A percentile compares a stretch with the other conserved stretches of the same genome.
These are phyloP conservation scores for Fundulus diaphanus DNA, from an alignment of 2,797 vertebrate genomes.

Conservation along the genomic window DNA sequence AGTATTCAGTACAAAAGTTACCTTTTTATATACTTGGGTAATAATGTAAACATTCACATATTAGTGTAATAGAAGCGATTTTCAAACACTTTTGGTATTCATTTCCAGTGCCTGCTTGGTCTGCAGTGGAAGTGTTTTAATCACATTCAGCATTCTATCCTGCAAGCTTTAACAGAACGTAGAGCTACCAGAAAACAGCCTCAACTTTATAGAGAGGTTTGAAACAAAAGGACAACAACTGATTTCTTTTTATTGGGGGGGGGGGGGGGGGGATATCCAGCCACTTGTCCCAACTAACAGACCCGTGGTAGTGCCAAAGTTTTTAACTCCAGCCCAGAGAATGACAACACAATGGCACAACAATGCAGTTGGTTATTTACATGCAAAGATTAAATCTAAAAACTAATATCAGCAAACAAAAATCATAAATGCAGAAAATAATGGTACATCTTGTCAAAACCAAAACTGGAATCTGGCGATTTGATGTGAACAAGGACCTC, in stretches of 20 bases:
- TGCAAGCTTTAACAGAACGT: slow-evolving; percentile 17
- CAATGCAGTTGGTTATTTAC: slow-evolving; percentile 23
- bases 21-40: slow-evolving; percentile 47
- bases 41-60: slow-evolving; percentile 78
- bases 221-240: not conserved
- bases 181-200: not conserved
- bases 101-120: slow-evolving; percentile 44
- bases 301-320: slow-evolving; percentile 25
- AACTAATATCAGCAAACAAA: slow-evolving; percentile 41
- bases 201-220: not conserved
- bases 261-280: not conserved
- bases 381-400: slow-evolving; percentile 33
- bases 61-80: slow-evolving; percentile 58
- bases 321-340: slow-evolving; percentile 9
- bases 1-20: slow-evolving; percentile 62
- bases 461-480: slow-evolving; percentile 1
- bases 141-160: slow-evolving; percentile 26
- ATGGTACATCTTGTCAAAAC: not conserved
- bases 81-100: slow-evolving; percentile 20
- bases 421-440: slow-evolving; percentile 29
- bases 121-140: slow-evolving; percentile 41
- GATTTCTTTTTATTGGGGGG: not conserved
- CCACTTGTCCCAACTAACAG: not conserved
- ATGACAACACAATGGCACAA: slow-evolving; percentile 39
- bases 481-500: not conserved